A percentile compares a stretch with the other conserved stretches of the same genome.
Evolutionary conservation across 2,113 vertebrate genomes (phyloP).

Genomic region (Embiotoca jacksoni): DNA sequence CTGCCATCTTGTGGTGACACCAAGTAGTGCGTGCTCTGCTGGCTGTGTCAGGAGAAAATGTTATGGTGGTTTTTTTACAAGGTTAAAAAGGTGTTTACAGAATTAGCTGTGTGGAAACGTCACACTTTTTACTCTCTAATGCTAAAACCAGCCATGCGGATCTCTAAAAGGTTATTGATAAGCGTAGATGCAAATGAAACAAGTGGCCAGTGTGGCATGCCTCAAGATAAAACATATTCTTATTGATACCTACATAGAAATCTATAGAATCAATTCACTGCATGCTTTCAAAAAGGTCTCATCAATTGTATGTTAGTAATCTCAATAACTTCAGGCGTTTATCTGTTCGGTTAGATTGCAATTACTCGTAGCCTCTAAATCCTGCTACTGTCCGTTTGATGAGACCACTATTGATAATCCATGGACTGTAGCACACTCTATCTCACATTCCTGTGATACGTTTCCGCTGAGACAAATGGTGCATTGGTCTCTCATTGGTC

Average conservation of each 20-base stretch:
- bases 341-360: slow-evolving; percentile 33
- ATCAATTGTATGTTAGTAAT: slow-evolving; percentile 47
- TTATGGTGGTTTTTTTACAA: slow-evolving; percentile 1
- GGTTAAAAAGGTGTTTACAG: slow-evolving; percentile 44
- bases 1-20: slow-evolving; percentile 67
- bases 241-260: neutral
- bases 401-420: slow-evolving; percentile 46
- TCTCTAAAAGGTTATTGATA: neutral
- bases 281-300: slow-evolving; percentile 29
- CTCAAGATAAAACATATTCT: neutral
- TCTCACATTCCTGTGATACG: neutral
- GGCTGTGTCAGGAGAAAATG: slow-evolving; percentile 6
- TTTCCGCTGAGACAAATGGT: slow-evolving; percentile 3
- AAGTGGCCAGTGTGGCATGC: neutral
- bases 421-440: slow-evolving; percentile 30
- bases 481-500: neutral
- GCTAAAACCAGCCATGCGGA: slow-evolving; percentile 22
- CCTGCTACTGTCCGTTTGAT: slow-evolving; percentile 39
- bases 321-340: slow-evolving; percentile 36
- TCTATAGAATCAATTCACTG: slow-evolving; percentile 8
- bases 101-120: slow-evolving; percentile 34
- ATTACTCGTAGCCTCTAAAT: slow-evolving; percentile 37
- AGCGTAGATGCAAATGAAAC: neutral
- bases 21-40: neutral
- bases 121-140: slow-evolving; percentile 13